phyloP scores from a whole-genome alignment of 2,113 vertebrate genomes.

The Corythoichthys intestinalis region DNA sequence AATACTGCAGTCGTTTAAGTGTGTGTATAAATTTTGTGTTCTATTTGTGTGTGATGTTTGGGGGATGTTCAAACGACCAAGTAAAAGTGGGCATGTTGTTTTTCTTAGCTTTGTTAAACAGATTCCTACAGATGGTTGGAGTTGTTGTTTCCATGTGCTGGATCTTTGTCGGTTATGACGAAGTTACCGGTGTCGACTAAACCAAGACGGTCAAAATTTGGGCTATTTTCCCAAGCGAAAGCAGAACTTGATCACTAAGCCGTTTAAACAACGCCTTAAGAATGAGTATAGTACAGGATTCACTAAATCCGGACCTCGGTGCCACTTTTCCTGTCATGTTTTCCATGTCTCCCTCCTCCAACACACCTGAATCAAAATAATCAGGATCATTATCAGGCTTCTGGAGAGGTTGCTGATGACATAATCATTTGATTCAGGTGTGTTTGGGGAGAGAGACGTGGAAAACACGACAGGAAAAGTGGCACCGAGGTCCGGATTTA shows the following conservation, averaged over 20 bases:
- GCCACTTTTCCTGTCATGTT: too few species aligned
- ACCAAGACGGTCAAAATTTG: neutral
- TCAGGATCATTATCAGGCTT: too few species aligned
- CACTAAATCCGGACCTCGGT: too few species aligned
- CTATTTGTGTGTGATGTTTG: neutral
- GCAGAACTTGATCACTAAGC: neutral
- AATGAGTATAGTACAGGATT: too few species aligned
- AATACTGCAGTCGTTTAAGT: slow-evolving; percentile 18
- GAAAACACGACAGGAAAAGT: too few species aligned
- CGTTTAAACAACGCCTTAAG: neutral
- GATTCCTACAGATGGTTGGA: neutral
- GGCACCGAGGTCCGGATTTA: too few species aligned
- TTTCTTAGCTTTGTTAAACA: neutral
- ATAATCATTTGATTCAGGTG: too few species aligned
- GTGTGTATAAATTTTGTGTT: slow-evolving; percentile 6
- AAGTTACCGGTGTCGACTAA: neutral
- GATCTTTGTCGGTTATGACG: neutral
- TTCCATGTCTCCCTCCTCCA: too few species aligned
- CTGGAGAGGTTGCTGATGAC: too few species aligned
- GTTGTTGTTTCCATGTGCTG: neutral
- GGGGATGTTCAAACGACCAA: neutral
- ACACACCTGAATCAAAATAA: too few species aligned
- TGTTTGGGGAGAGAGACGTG: too few species aligned
- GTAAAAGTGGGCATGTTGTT: neutral
- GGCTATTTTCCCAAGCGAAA: neutral